Base-by-base conservation (phyloP, 2,113 vertebrate species). In the Chionomys nivalis region DNA sequence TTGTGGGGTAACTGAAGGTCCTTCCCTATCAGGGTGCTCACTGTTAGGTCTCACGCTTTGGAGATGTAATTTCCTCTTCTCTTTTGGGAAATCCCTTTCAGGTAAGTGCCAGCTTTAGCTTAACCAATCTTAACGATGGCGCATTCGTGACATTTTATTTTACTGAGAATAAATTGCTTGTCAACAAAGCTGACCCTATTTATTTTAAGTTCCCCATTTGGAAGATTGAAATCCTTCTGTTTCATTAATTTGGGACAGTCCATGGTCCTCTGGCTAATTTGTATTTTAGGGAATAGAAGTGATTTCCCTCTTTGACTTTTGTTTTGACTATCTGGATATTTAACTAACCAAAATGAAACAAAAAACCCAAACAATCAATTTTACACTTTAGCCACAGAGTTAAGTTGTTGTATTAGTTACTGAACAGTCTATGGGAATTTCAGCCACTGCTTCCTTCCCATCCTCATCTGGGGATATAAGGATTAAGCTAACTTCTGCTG, bases 21-120 rank as follows among this genome's bases (percentile, higher is more conserved):
- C 42, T 89, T 78, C 0, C 23, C 19, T 81, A 12, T 90, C 11
- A 83, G 44, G 39, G 44, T 55, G 7, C 6, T 12, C 47, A 36
- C 17, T 88, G 47, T 9, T 7, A 68, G 47, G 26, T 63, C 26
- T 92, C 26, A 87, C 55, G 10, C 11, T 52, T 93, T 81, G 65
- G 14, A 44, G 26, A 58, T 72, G 10, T 7, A 75, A 19, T 44
- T 65, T n/a, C 72, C 13, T 92, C 7, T 23, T 97, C 39, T 95
- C 65, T 6, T 96, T 93, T 91, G 95, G 87, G 58, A 93, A 82
- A 16, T 90, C 82, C 90, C 96, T 86, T 97, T 96, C 31, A 87
- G 77, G 81, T 93, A 87, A 85, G 81, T 91, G 97, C 96, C 89
- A 36, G 28, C 88, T 63, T 49, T 68, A 49, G 42, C 44, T 79